Evolutionary conservation across 2,888 invertebrate genomes (phyloP), one percentile per base, ranked within the genome.

Genomic region (Anoplius nigerrimus): DNA sequence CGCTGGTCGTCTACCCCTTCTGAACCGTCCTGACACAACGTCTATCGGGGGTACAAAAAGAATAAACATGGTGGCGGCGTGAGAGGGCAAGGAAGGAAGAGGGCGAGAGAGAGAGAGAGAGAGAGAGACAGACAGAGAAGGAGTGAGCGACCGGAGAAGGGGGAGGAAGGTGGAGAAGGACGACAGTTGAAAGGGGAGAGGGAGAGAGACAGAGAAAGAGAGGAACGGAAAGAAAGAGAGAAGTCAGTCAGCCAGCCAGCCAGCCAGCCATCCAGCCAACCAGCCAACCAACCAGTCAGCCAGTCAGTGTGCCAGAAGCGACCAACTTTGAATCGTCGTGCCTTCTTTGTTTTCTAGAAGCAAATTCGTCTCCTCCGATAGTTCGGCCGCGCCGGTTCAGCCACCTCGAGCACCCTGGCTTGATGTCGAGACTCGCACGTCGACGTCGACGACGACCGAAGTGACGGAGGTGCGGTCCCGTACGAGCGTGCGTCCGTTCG

Each of bases 1-100:
- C 70, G 43, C 66, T 73, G 73, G 73, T 71, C 73, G 69, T 71
- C 73, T 68, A 70, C 73, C 68, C 71, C 74, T 69, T 71, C 68
- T 62, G 61, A 64, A 67, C 69, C 69, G 58, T 73, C 75, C 69
- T 71, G 74, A 71, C 72, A 73, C 68, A 69, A 71, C 71, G 74
- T 80, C 75, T 73, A 74, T 71, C 68, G 72, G 78, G 77, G 76
- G 73, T 77, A 75, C 69, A 72, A 77, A 77, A 80, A 76, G 75
- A 75, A 79, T 74, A 79, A 80, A 81, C 79, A 76, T 78, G 79
- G 74, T 74, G 79, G 76, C 70, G 65, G 64, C 48, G 72, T 22
- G 74, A 74, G 71, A 52, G 72, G 72, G 71, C 74, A 46, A 68
- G 74, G 68, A 52, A 57, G 62, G 24, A 16, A 51, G 34, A 20